Evolutionary conservation across 2,797 vertebrate species (phyloP).

Genomic region (Liasis olivaceus): DNA sequence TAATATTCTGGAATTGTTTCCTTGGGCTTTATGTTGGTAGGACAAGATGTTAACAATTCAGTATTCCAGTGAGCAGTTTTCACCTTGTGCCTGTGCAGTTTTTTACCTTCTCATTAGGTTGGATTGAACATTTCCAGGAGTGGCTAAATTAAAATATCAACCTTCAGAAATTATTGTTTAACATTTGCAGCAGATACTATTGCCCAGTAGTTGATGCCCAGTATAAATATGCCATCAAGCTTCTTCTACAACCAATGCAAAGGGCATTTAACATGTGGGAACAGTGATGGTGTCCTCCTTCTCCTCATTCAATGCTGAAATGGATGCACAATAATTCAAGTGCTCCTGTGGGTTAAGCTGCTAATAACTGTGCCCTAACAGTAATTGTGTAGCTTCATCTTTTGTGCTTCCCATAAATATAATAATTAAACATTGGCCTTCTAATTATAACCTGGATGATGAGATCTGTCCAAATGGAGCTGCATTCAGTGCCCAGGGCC

Average conservation of each 20-base stretch:
- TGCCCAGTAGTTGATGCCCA: conserved; percentile 38
- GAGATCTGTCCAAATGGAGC: conserved; percentile 55
- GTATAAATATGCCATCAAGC: conserved; percentile 61
- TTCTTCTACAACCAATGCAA: conserved; percentile 62
- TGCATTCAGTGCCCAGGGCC: conserved; percentile 52
- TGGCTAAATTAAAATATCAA: conserved; percentile 60
- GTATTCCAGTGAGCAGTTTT: conserved; percentile 46
- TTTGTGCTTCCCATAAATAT: conserved; percentile 61
- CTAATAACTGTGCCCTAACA: conserved; percentile 60
- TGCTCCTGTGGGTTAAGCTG: conserved; percentile 57
- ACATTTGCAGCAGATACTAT: conserved; percentile 63
- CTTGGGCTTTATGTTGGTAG: conserved; percentile 36
- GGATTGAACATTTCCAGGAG: conserved; percentile 58
- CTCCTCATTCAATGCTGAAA: conserved; percentile 32
- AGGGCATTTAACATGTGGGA: conserved; percentile 59
- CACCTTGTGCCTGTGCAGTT: conserved; percentile 49
- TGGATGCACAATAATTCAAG: conserved; percentile 44
- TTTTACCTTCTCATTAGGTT: conserved; percentile 54
- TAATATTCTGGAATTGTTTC: conserved; percentile 47
- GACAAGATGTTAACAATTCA: conserved; percentile 52
- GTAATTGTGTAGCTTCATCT: conserved; percentile 59
- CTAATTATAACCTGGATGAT: conserved; percentile 67
- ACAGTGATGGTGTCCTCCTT: conserved; percentile 2
- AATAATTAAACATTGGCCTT: conserved; percentile 65
- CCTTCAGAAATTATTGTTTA: conserved; percentile 63